These are phyloP conservation scores for Gadopsis marmoratus DNA, from an alignment of 2,797 vertebrate genomes.

Conservation along the genomic window DNA sequence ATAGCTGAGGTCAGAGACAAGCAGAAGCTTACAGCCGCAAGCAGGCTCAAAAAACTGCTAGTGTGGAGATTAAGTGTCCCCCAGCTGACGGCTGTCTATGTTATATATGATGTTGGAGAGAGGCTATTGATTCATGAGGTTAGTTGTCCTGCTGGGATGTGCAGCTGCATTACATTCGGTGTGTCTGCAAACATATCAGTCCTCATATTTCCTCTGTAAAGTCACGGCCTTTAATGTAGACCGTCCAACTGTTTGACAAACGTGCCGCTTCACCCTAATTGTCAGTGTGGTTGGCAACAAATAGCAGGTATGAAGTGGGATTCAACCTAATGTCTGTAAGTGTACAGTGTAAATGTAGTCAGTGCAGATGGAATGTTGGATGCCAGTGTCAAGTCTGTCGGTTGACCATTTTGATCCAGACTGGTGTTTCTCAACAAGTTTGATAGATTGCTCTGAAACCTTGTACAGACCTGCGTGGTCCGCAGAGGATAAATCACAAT, in stretches of 20 bases:
- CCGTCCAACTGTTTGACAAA: constrained; percentile 58
- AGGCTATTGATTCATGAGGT: constrained; percentile 79
- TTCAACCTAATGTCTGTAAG: constrained; percentile 14
- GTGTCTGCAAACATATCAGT: constrained; percentile 75
- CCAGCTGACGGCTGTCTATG: constrained; percentile 75
- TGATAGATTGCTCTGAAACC: not conserved
- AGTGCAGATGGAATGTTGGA: constrained; percentile 10
- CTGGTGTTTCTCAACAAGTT: constrained; percentile 13
- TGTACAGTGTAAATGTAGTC: constrained; percentile 31
- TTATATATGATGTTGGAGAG: constrained; percentile 80
- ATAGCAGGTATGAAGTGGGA: constrained; percentile 36
- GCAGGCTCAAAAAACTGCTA: constrained; percentile 68
- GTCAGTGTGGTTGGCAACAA: constrained; percentile 38
- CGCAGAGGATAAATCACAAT: not conserved
- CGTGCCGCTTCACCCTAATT: constrained; percentile 25
- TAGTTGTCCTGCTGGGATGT: constrained; percentile 78
- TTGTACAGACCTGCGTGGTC: not conserved
- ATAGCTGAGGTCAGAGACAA: constrained; percentile 63
- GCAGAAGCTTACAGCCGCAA: constrained; percentile 68
- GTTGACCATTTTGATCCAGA: not conserved
- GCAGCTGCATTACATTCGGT: constrained; percentile 71
- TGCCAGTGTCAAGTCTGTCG: constrained; percentile 6
- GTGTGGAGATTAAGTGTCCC: constrained; percentile 76
- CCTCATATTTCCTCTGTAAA: constrained; percentile 70
- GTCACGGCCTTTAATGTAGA: constrained; percentile 55